Base-by-base conservation (phyloP, 2,113 vertebrate species). In the Zosterops hypoxanthus region DNA sequence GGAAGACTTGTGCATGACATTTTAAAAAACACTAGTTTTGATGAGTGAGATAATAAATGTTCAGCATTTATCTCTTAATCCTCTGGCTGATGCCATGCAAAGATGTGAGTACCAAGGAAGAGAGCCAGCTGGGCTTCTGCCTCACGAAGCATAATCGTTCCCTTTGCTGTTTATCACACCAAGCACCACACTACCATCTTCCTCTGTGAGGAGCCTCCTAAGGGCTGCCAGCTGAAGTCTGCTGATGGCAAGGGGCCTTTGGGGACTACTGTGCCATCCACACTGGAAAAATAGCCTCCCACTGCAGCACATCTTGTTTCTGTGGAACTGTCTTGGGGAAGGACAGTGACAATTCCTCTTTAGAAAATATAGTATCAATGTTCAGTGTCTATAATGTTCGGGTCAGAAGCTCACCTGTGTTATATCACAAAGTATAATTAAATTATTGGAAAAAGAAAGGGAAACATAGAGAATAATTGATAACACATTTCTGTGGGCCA, bases 101-200 rank as follows among this genome's bases (percentile, higher is more conserved):
- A 93, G 82, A 82, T 82, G 49, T 47, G 41, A 91, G 56, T 68
- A 64, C 36, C 28, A 17, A 84, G 44, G 73, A 60, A 70, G 23
- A 86, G 12, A 1, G 1, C 17, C 25, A 39, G 4, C 26, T 39
- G 60, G 24, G 64, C n/a, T 90, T 76, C 46, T 94, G 52, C 46
- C 20, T 53, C 50, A 49, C 1, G 1, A 53, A 83, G 42, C 0
- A 1, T 36, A 71, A 46, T 57, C 1, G 0, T 82, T 91, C 53
- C 41, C 33, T 75, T 84, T 36, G 61, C 44, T 41, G 28, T 53
- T 86, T 57, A 39, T 90, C 63, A 47, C 46, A 59, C 33, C 33
- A 71, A 68, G 72, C 57, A 75, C 39, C 60, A 29, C 52, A 55
- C 22, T 13, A 53, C 22, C 77, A 66, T 63, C 72, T 92, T 86